phyloP scores from a whole-genome alignment of 2,797 vertebrate genomes.

The Rhincodon typus region DNA sequence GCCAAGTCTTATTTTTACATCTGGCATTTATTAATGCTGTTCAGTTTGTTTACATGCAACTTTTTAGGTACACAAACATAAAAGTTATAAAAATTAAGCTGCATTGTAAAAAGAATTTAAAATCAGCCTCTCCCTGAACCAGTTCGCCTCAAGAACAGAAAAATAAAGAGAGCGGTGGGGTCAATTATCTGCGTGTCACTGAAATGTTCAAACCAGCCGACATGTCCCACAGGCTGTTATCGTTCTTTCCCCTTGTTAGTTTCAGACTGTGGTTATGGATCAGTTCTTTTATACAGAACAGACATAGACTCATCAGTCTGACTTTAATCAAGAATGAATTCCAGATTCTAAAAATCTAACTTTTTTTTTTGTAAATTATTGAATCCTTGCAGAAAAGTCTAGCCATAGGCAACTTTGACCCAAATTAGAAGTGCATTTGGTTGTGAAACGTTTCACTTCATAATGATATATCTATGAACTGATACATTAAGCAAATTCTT shows the following conservation, averaged over 20 bases:
- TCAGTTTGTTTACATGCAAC: not conserved
- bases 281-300: conserved; percentile 3
- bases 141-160: not conserved
- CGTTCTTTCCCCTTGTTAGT: not conserved
- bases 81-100: not conserved
- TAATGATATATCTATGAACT: not conserved
- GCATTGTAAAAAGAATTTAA: not conserved
- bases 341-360: not conserved
- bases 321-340: conserved; percentile 17
- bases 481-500: not conserved
- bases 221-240: conserved; percentile 4
- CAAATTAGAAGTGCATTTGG: not conserved
- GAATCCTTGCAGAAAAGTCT: not conserved
- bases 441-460: not conserved
- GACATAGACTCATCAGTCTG: conserved; percentile 23
- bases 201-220: not conserved
- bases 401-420: not conserved
- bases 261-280: conserved; percentile 27
- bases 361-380: conserved; percentile 3
- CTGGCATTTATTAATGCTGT: not conserved
- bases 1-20: not conserved
- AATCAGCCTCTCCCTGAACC: not conserved
- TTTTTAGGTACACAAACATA: not conserved
- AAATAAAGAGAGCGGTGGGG: not conserved
- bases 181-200: not conserved